phyloP scores from a whole-genome alignment of 2,888 invertebrate genomes.

The Eilema sororculum region DNA sequence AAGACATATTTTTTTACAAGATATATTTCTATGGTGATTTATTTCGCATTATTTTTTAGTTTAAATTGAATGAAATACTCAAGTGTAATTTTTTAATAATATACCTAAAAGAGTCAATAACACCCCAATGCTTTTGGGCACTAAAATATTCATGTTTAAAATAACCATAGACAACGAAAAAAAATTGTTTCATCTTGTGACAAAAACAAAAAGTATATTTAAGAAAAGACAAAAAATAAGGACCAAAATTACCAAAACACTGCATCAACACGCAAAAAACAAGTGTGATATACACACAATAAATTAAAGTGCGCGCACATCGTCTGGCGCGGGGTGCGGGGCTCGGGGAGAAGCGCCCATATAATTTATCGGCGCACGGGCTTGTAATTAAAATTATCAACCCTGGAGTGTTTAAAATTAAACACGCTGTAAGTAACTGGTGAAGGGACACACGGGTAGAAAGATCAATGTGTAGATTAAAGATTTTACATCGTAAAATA shows the following conservation, averaged over 20 bases:
- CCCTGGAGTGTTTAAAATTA: slow-evolving; percentile 49
- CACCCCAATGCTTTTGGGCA: no score
- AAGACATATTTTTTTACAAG: no score
- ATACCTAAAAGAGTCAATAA: no score
- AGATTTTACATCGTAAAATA: background rate
- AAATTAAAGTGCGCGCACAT: slow-evolving; percentile 15
- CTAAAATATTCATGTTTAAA: no score
- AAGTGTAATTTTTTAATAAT: no score
- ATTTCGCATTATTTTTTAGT: no score
- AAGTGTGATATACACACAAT: slow-evolving; percentile 4
- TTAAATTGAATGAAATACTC: no score
- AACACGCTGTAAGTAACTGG: slow-evolving; percentile 41
- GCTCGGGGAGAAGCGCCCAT: slow-evolving; percentile 25
- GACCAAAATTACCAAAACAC: slow-evolving; percentile 7
- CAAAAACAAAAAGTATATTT: background rate
- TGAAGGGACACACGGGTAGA: slow-evolving; percentile 31
- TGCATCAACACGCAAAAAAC: background rate
- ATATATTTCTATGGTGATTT: no score
- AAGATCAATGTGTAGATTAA: background rate
- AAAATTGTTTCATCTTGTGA: no score
- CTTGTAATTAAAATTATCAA: slow-evolving; percentile 62
- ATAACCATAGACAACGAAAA: no score
- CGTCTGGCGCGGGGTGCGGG: background rate
- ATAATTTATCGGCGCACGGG: slow-evolving; percentile 55
- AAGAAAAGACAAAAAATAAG: slow-evolving; percentile 7